phyloP scores from a whole-genome alignment of 2,113 vertebrate species.

The Nematolebias whitei region DNA sequence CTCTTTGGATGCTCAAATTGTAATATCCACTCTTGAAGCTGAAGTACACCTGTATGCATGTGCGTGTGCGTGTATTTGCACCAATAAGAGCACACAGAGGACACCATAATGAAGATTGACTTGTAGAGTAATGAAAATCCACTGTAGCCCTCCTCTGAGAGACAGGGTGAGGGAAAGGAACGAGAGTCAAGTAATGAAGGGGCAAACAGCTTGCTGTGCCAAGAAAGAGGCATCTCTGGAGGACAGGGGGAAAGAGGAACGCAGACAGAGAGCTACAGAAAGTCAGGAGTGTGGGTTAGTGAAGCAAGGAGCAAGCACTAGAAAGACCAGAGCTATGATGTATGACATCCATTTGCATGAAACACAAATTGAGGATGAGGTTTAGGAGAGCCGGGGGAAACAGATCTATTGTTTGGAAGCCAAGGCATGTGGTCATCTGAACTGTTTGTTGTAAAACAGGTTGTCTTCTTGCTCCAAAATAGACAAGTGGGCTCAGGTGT shows the following conservation, averaged over 20 bases:
- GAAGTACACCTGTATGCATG: constrained; percentile 25
- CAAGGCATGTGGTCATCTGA: constrained; percentile 10
- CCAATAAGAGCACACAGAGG: constrained; percentile 62
- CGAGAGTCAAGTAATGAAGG: constrained; percentile 62
- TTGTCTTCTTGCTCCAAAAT: constrained; percentile 35
- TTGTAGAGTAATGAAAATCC: constrained; percentile 79
- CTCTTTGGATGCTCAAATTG: neutral
- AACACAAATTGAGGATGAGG: constrained; percentile 19
- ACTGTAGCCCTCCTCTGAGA: constrained; percentile 64
- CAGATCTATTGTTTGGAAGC: constrained; percentile 17
- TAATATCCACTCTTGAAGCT: neutral
- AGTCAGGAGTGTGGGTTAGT: neutral
- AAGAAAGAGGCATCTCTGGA: constrained; percentile 36
- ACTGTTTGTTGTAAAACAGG: constrained; percentile 10
- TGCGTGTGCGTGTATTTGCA: constrained; percentile 32
- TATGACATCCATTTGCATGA: constrained; percentile 47
- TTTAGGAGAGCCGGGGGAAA: constrained; percentile 18
- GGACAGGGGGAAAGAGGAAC: constrained; percentile 16
- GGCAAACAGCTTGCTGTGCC: constrained; percentile 54
- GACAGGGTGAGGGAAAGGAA: constrained; percentile 43
- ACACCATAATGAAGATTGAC: constrained; percentile 76
- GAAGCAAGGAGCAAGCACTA: constrained; percentile 5
- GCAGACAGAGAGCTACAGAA: constrained; percentile 28
- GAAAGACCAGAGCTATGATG: constrained; percentile 18
- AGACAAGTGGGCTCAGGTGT: constrained; percentile 64